phyloP scores from a whole-genome alignment of 2,797 vertebrate genomes.

The Sebastes dallii region DNA sequence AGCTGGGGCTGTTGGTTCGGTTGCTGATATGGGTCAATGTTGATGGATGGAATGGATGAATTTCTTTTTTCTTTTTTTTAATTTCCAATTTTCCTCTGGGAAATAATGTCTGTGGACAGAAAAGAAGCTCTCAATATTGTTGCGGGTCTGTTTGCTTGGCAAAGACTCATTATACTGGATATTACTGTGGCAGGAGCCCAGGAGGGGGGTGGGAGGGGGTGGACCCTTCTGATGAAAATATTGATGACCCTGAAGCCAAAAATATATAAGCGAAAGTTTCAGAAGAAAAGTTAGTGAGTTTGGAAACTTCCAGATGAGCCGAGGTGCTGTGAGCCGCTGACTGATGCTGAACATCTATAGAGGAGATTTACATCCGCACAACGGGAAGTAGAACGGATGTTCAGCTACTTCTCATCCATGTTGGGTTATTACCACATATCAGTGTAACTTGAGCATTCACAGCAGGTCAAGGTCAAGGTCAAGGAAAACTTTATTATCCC shows the following conservation, averaged over 20 bases:
- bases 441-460: no score
- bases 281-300: not conserved
- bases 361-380: no score
- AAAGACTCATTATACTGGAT: constrained; percentile 71
- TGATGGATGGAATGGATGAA: constrained; percentile 62
- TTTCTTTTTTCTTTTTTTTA: constrained; percentile 58
- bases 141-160: constrained; percentile 68
- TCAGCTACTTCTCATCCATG: not conserved
- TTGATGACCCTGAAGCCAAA: constrained; percentile 67
- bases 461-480: no score
- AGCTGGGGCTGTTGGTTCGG: not conserved
- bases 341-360: no score
- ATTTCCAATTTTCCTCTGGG: constrained; percentile 68
- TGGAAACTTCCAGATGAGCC: not conserved
- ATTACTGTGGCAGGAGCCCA: constrained; percentile 57
- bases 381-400: no score
- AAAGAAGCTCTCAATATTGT: constrained; percentile 71
- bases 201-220: not conserved
- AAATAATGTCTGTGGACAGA: constrained; percentile 71
- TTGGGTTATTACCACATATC: no score
- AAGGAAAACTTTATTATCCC: no score
- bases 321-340: not conserved
- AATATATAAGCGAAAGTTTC: constrained; percentile 18
- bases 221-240: constrained; percentile 51
- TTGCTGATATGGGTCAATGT: constrained; percentile 53